phyloP scores from a whole-genome alignment of 2,113 vertebrate genomes.

The Hypomesus transpacificus region DNA sequence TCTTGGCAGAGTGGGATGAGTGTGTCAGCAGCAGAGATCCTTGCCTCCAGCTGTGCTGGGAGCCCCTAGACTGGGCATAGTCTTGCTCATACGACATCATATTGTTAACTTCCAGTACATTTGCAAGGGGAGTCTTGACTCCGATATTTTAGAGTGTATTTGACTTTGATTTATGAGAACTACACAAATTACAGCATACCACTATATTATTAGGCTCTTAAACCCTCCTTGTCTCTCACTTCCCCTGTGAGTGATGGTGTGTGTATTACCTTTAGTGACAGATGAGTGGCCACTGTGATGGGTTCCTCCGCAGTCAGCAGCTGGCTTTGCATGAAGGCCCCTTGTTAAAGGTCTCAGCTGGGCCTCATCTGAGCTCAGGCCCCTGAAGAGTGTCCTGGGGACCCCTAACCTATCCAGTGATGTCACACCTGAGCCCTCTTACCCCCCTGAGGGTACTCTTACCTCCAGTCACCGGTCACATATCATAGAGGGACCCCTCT shows the following conservation, averaged over 20 bases:
- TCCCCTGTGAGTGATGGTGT: background rate
- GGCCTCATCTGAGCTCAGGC: constrained; percentile 44
- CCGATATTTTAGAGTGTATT: no score
- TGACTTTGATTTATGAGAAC: no score
- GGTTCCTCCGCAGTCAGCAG: constrained; percentile 1
- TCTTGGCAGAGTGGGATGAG: constrained; percentile 43
- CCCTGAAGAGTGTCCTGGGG: constrained; percentile 10
- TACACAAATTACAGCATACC: no score
- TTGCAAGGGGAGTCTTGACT: no score
- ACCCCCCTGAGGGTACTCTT: constrained; percentile 24
- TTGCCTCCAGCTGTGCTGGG: background rate
- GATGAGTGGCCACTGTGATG: constrained; percentile 19
- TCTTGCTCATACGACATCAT: no score
- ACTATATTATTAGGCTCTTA: no score
- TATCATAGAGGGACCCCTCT: constrained; percentile 15
- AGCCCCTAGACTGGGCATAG: no score
- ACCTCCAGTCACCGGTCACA: constrained; percentile 35
- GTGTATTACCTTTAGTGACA: constrained; percentile 8
- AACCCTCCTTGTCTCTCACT: background rate
- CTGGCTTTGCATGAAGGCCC: constrained; percentile 17
- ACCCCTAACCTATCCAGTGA: constrained; percentile 21
- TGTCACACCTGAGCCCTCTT: constrained; percentile 53
- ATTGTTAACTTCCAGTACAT: no score
- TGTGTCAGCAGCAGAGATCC: background rate
- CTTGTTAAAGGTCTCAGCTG: constrained; percentile 56